phyloP scores from a whole-genome alignment of 2,797 vertebrate species.

The Anomalospiza imberbis region DNA sequence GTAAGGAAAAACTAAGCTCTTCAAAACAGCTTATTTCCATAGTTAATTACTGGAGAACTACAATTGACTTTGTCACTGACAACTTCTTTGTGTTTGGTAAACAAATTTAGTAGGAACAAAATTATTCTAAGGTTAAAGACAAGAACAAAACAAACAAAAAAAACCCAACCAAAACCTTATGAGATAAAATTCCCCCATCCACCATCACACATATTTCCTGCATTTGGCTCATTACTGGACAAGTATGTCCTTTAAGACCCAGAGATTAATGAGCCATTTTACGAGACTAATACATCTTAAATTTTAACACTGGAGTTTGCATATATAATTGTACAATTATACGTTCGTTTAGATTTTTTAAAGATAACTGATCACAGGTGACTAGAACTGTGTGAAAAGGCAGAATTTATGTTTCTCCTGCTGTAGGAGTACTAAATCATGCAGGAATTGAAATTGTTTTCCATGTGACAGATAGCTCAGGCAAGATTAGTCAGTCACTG shows the following conservation, averaged over 20 bases:
- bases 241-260: conserved; percentile 74
- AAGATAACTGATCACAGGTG: conserved; percentile 72
- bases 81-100: neutral
- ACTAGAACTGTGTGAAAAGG: conserved; percentile 51
- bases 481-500: conserved; percentile 49
- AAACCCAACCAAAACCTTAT: neutral
- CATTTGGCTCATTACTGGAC: conserved; percentile 66
- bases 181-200: neutral
- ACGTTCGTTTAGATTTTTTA: conserved; percentile 68
- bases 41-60: conserved; percentile 59
- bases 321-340: conserved; percentile 76
- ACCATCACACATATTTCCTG: conserved; percentile 52
- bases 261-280: conserved; percentile 77
- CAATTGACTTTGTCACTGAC: conserved; percentile 47
- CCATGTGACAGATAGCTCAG: conserved; percentile 46
- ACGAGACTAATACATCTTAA: conserved; percentile 75
- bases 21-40: conserved; percentile 68
- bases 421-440: conserved; percentile 45
- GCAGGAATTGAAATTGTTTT: conserved; percentile 53
- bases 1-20: conserved; percentile 62
- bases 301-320: conserved; percentile 71
- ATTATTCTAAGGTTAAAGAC: neutral
- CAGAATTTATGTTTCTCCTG: conserved; percentile 52
- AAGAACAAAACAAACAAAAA: neutral
- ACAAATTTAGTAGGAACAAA: neutral